Evolutionary conservation across 1,140 invertebrate genomes (phyloP).

Genomic region (Drosophila parvula): DNA sequence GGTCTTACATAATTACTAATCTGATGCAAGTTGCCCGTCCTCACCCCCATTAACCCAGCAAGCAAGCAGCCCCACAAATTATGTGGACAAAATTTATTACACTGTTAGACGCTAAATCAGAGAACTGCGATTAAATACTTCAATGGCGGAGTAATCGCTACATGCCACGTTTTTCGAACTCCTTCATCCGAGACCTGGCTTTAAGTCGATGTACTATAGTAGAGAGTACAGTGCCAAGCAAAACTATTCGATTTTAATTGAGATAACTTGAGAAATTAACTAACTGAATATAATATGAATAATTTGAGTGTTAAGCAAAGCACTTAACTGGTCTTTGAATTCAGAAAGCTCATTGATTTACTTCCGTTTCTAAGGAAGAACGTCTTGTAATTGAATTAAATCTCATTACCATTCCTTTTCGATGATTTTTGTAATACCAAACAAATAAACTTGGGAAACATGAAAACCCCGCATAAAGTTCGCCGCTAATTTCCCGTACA

Average conservation of each 20-base stretch:
- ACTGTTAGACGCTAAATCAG: conserved; percentile 40
- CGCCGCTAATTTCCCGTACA: not conserved
- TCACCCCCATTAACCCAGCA: not conserved
- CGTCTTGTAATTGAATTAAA: too few species aligned
- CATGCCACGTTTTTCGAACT: conserved; percentile 5
- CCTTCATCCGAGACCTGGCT: not conserved
- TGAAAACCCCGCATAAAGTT: not conserved
- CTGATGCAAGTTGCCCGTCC: conserved; percentile 49
- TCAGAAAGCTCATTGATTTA: too few species aligned
- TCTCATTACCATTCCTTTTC: not conserved
- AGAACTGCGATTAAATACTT: conserved; percentile 34
- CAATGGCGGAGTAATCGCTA: conserved; percentile 4
- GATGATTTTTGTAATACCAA: not conserved
- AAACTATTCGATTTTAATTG: not conserved
- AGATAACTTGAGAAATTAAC: too few species aligned
- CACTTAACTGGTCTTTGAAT: too few species aligned
- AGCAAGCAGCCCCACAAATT: conserved; percentile 46
- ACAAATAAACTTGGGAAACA: not conserved
- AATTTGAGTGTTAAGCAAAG: too few species aligned
- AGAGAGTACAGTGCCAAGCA: not conserved
- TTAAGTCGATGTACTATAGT: not conserved
- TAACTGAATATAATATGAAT: too few species aligned
- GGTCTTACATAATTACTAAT: conserved; percentile 73
- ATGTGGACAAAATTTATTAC: conserved; percentile 72
- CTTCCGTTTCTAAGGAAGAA: not conserved